Evolutionary conservation across 2,113 vertebrate genomes (phyloP).

Genomic region (Tachycineta bicolor): DNA sequence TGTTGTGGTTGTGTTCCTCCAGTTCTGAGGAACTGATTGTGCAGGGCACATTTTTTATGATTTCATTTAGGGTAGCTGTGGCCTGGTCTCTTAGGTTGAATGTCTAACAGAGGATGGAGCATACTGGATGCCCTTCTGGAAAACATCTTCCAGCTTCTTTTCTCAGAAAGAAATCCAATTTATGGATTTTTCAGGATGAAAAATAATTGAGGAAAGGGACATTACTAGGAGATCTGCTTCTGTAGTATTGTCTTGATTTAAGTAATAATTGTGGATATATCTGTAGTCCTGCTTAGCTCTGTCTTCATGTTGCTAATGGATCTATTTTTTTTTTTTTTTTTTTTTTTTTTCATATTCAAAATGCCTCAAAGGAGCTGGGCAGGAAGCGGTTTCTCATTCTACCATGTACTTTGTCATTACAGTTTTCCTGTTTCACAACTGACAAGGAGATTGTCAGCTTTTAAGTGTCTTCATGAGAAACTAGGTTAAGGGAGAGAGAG

Average conservation of each 20-base stretch:
- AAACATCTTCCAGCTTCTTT: not conserved
- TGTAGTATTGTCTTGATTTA: not conserved
- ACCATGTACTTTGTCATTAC: not conserved
- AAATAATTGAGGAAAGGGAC: not conserved
- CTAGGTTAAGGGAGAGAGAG: not conserved
- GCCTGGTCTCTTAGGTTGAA: not conserved
- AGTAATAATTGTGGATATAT: not conserved
- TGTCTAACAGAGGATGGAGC: not conserved
- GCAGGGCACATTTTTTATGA: fast-evolving
- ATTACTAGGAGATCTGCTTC: not conserved
- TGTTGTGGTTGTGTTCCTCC: too few species aligned
- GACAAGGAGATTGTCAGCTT: not conserved
- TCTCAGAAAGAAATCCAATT: not conserved
- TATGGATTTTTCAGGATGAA: not conserved
- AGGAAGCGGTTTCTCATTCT: not conserved
- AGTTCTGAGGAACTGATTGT: not conserved
- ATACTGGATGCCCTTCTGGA: not conserved
- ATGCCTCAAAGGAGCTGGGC: not conserved
- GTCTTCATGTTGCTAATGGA: not conserved
- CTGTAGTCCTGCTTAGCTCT: not conserved
- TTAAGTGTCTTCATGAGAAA: not conserved
- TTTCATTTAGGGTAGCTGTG: not conserved
- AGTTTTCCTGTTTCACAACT: not conserved
- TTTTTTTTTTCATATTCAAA: not conserved
- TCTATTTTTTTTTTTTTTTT: not conserved